phyloP scores from a whole-genome alignment of 2,113 vertebrate genomes.

The Callorhinus ursinus region DNA sequence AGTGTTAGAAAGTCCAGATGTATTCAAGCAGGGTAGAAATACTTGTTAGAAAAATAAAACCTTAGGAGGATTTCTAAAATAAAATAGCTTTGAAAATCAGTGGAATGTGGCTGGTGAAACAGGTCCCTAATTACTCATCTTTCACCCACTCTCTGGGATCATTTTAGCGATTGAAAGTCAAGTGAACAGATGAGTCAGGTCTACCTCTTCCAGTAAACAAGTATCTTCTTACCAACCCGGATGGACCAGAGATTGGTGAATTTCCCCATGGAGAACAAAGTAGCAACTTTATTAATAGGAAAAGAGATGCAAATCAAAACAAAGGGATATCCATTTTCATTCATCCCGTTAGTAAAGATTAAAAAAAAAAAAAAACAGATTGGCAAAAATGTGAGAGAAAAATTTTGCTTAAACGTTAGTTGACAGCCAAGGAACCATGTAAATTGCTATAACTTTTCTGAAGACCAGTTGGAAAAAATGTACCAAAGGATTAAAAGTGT shows the following conservation, averaged over 20 bases:
- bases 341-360: neutral
- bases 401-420: neutral
- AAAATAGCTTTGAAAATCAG: conserved; percentile 34
- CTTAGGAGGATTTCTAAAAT: neutral
- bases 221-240: neutral
- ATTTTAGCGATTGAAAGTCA: conserved; percentile 25
- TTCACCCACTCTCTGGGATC: conserved; percentile 11
- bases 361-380: neutral
- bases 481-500: neutral
- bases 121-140: neutral
- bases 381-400: neutral
- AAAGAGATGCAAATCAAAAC: neutral
- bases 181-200: conserved; percentile 50
- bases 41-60: neutral
- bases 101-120: neutral
- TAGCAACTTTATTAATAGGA: neutral
- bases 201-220: neutral
- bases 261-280: neutral
- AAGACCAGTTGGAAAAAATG: neutral
- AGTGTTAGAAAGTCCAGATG: neutral
- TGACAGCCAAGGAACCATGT: neutral
- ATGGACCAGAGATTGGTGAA: neutral
- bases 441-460: neutral
- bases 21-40: neutral
- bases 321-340: neutral